Conservation (phyloP, 2,888 invertebrate species). For the Spisula solida region DNA sequence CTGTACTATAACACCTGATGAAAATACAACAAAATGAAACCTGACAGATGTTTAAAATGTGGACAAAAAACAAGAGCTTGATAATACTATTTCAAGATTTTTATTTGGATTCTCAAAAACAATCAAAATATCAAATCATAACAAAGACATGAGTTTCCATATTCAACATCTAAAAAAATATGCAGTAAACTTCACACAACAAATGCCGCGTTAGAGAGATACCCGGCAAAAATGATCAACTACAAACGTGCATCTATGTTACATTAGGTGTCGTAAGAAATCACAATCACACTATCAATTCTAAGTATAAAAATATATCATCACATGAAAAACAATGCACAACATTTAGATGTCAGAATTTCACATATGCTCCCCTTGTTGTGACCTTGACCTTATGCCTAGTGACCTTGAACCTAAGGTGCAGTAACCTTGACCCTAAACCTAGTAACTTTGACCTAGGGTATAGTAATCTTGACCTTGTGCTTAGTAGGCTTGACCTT, state of each 20-base stretch:
- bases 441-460: no score
- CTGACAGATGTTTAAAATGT: no score
- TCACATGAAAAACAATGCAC: slow-evolving; percentile 6
- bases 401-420: no score
- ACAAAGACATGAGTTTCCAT: background rate
- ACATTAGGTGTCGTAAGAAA: slow-evolving; percentile 7
- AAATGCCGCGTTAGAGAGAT: background rate
- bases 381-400: no score
- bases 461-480: no score
- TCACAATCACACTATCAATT: background rate
- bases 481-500: no score
- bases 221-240: background rate
- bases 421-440: no score
- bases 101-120: slow-evolving; percentile 25
- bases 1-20: no score
- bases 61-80: background rate
- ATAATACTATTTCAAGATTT: background rate
- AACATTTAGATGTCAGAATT: background rate
- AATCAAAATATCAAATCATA: slow-evolving; percentile 20
- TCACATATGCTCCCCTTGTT: no score
- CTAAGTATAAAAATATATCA: slow-evolving; percentile 17
- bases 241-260: background rate
- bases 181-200: background rate
- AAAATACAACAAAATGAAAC: no score
- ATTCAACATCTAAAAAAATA: slow-evolving; percentile 25